Percentiles rank a stretch among this genome's conserved stretches.
Evolutionary conservation across 2,888 invertebrate species (phyloP).

Genomic region (Drosophila koepferae): DNA sequence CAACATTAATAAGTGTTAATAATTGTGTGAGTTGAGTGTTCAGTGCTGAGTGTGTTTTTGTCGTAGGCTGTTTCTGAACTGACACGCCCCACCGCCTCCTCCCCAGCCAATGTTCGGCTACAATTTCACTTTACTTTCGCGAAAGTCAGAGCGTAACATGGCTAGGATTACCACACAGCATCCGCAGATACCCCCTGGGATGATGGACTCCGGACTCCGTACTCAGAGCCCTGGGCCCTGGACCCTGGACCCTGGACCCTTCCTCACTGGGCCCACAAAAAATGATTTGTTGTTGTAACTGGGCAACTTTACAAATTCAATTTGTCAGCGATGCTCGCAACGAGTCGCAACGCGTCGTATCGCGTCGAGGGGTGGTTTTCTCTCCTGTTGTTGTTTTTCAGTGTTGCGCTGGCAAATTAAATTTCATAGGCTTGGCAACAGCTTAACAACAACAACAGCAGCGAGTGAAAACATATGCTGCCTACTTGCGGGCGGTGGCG

Average conservation of each 20-base stretch:
- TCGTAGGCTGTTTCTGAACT: conserved; percentile 48
- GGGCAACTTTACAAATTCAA: conserved; percentile 75
- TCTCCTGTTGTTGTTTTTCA: background rate
- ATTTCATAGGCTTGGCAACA: conserved; percentile 73
- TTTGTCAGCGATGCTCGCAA: conserved; percentile 71
- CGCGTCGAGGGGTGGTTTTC: conserved; percentile 34
- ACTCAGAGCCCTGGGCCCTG: background rate
- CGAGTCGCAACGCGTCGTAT: conserved; percentile 3
- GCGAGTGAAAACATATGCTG: conserved; percentile 53
- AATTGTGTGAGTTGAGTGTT: conserved; percentile 58
- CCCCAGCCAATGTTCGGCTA: conserved; percentile 35
- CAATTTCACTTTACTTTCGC: conserved; percentile 76
- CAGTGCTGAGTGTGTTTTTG: conserved; percentile 11
- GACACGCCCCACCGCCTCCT: conserved; percentile 38
- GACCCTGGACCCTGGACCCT: conserved; percentile 13
- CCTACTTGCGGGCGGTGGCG: conserved; percentile 53
- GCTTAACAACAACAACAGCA: conserved; percentile 18
- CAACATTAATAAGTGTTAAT: conserved; percentile 82
- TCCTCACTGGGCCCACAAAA: conserved; percentile 27
- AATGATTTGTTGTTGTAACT: conserved; percentile 74
- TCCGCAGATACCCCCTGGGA: conserved; percentile 37
- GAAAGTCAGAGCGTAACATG: conserved; percentile 67
- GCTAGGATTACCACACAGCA: conserved; percentile 65
- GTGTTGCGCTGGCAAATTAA: conserved; percentile 48
- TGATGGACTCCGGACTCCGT: background rate